A percentile compares a stretch with the other conserved stretches of the same genome.
These are phyloP conservation scores for Mastomys coucha DNA, from an alignment of 2,113 vertebrate species.

Conservation along the genomic window DNA sequence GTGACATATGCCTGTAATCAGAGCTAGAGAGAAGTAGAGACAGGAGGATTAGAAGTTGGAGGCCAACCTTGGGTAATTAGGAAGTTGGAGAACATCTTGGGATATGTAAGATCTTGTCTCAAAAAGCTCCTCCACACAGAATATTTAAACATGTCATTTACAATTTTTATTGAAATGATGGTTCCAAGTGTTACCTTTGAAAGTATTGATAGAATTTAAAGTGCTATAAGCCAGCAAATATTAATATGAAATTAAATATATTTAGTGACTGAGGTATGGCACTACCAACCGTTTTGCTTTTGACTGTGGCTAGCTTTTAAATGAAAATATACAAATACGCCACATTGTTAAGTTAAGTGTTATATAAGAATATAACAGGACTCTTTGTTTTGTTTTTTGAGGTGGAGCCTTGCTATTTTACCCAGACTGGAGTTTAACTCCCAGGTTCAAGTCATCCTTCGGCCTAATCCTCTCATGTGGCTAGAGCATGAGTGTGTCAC, in stretches of 20 bases:
- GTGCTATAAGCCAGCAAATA: slow-evolving; percentile 45
- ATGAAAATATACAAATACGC: slow-evolving; percentile 10
- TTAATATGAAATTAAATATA: slow-evolving; percentile 33
- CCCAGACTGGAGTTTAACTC: background rate
- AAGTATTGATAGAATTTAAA: slow-evolving; percentile 32
- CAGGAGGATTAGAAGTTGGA: background rate
- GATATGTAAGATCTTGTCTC: background rate
- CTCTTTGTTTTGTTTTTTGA: background rate
- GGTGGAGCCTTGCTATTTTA: background rate
- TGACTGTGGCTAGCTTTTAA: slow-evolving; percentile 55
- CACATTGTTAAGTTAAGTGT: background rate
- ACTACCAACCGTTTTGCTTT: slow-evolving; percentile 51
- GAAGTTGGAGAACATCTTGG: background rate
- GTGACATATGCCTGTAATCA: background rate
- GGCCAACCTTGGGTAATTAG: background rate
- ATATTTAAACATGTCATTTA: background rate
- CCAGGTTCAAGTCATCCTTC: background rate
- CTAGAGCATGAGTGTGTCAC: background rate
- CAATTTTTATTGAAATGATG: slow-evolving; percentile 17
- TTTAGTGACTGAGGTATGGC: slow-evolving; percentile 30
- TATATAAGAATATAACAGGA: background rate
- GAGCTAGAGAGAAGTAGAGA: background rate
- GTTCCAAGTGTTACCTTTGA: slow-evolving; percentile 22
- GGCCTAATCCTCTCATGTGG: background rate
- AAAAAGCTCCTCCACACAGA: background rate